Base-by-base conservation (phyloP, 1,140 invertebrate genomes). In the Chrysomallon squamiferum region DNA sequence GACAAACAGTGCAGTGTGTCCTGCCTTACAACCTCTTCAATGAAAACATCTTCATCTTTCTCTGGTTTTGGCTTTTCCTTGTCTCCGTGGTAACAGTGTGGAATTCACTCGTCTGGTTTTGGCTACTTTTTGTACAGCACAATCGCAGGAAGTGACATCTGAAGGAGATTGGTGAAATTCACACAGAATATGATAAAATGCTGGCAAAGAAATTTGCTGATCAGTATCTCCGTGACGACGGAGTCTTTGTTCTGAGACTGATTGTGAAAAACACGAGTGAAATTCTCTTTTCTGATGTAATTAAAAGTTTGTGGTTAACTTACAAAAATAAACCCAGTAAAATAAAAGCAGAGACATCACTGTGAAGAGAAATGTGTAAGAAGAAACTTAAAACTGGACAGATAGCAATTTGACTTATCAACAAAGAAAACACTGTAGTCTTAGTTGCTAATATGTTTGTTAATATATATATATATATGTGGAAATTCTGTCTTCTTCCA, bases 11-110 rank as follows among this genome's bases (percentile, higher is more conserved):
- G 52, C 87, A 87, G 71, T 88, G 87, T 66, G 87, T 87, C 20
- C 75, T 88, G 60, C 86, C 86, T 15, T 86, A 88, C 32, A 88
- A 88, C 66, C 75, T 88, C 25, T 87, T 88, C 75, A 87, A 88
- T 60, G 87, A 88, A 69, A 87, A 87, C 66, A 87, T 88, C 50
- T 88, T 87, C 79, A 68, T 75, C 4, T 65, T 76, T 30, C 52
- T 76, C 18, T 79, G 77, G 77, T 77, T 77, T 50, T 79, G 77
- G 77, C 58, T 72, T 3, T 66, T 71, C 45, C 38, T 76, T 18
- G 25, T 77, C 2, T 73, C 86, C 15, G 64, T 84, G 22, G 72
- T 87, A 35, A 86, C 85, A 59, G 74, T 84, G 7, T 77, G 84
- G 27, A 81, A 74, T 59, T 71, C 81, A 5, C 27, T 82, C 7